Evolutionary conservation across 2,888 invertebrate genomes (phyloP).

Genomic region (Myopa testacea): DNA sequence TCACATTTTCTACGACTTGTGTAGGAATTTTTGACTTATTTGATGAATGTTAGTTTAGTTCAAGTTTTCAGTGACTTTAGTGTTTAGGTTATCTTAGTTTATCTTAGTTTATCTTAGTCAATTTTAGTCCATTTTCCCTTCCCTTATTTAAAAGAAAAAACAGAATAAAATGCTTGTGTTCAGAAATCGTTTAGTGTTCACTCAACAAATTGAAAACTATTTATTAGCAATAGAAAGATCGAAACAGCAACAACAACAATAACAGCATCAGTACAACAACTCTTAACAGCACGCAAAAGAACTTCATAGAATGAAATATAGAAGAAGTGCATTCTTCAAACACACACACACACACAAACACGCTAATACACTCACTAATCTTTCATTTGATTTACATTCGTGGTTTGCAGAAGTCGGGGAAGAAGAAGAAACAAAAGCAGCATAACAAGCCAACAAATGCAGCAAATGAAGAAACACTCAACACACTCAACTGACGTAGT

Average conservation of each 20-base stretch:
- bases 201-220: background rate
- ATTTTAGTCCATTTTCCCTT: too few relatives aligned
- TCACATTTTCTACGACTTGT: background rate
- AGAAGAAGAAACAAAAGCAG: background rate
- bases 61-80: too few relatives aligned
- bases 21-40: too few relatives aligned
- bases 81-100: too few relatives aligned
- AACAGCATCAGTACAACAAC: background rate
- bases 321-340: background rate
- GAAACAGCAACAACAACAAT: too few relatives aligned
- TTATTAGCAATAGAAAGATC: constrained; percentile 3
- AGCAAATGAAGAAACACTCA: constrained; percentile 1
- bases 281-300: background rate
- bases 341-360: background rate
- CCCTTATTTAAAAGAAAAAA: too few relatives aligned
- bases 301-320: background rate
- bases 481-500: background rate
- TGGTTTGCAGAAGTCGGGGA: background rate
- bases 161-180: too few relatives aligned
- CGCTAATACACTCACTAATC: background rate
- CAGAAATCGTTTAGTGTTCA: too few relatives aligned
- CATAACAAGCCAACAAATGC: background rate
- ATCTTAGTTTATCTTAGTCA: too few relatives aligned
- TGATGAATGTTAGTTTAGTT: too few relatives aligned
- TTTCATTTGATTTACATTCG: background rate